phyloP scores from a whole-genome alignment of 2,888 invertebrate genomes.

The Drosophila setosimentum region DNA sequence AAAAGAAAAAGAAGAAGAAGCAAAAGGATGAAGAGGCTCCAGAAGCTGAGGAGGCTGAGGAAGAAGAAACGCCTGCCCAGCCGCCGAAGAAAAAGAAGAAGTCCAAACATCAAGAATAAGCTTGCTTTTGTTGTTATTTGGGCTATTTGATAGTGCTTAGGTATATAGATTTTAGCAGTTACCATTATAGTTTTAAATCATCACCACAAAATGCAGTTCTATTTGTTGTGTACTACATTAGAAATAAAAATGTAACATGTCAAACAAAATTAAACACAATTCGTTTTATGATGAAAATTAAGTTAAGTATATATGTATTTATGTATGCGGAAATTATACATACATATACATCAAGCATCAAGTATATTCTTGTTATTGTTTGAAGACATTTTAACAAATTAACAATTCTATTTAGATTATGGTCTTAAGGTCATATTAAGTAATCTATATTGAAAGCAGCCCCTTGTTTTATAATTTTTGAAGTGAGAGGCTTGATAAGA shows the following conservation, averaged over 20 bases:
- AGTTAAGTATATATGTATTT: background rate
- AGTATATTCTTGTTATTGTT: background rate
- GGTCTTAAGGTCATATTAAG: background rate
- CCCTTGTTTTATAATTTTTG: background rate
- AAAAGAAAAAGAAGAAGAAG: slow-evolving; percentile 83
- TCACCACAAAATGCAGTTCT: slow-evolving; percentile 36
- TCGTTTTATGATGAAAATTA: background rate
- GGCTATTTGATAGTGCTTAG: slow-evolving; percentile 30
- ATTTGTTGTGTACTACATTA: slow-evolving; percentile 61
- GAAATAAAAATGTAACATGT: slow-evolving; percentile 66
- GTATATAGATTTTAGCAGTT: slow-evolving; percentile 31
- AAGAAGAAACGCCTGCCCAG: slow-evolving; percentile 33
- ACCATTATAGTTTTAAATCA: slow-evolving; percentile 42
- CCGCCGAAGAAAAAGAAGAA: slow-evolving; percentile 57
- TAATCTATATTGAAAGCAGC: background rate
- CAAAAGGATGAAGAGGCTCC: slow-evolving; percentile 71
- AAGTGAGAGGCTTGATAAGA: background rate
- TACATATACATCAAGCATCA: background rate
- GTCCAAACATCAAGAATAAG: slow-evolving; percentile 54
- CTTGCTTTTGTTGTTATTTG: slow-evolving; percentile 4
- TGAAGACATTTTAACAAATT: background rate
- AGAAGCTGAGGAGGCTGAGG: slow-evolving; percentile 44
- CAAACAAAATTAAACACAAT: background rate
- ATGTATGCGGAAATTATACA: background rate
- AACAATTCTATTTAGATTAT: background rate